Evolutionary conservation across 2,797 vertebrate genomes (phyloP), one percentile per base, ranked within the genome.

Genomic region (Sebastes flavidus): DNA sequence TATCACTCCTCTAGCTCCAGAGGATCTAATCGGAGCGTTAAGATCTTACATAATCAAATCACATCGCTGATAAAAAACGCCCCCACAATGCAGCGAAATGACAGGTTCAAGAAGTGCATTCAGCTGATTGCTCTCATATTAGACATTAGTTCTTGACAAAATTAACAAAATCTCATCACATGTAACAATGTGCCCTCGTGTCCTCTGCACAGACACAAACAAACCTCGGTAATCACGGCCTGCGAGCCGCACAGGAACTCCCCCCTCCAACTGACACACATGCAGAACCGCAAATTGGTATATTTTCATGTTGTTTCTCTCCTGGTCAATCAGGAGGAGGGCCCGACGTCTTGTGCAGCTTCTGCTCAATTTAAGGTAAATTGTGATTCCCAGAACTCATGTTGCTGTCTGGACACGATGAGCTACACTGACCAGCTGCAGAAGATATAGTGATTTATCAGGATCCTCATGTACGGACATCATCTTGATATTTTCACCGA

Each of bases 41-140:
- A 54, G n/a, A 76, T 54, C 65, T 86, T 81, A 82, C 80, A 82
- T 82, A 87, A 87, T 69, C 11, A 36, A 76, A 66, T 76, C 55
- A 71, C 65, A 75, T 75, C 24, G 49, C 70, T 78, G 71, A 84
- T 76, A 70, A 81, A 70, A 81, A 78, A 80, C 63, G 24, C 83
- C 69, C 66, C 68, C 75, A 78, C 76, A 52, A 20, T 56, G 79
- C 72, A 65, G 14, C 42, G 27, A 81, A 81, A 67, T 66, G 75
- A 82, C 69, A 77, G 62, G 76, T 80, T 86, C 77, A 80, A 83
- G 78, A 78, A 78, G 80, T 63, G 29, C 18, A 68, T 42, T 69
- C 46, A 27, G 71, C 58, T 67, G 34, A 85, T 77, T 72, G 38
- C 58, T 78, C 38, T 4, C 72, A 72, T 83, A 80, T 86, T 69